Conservation (phyloP, 2,797 vertebrate species). For the Hipposideros larvatus region DNA sequence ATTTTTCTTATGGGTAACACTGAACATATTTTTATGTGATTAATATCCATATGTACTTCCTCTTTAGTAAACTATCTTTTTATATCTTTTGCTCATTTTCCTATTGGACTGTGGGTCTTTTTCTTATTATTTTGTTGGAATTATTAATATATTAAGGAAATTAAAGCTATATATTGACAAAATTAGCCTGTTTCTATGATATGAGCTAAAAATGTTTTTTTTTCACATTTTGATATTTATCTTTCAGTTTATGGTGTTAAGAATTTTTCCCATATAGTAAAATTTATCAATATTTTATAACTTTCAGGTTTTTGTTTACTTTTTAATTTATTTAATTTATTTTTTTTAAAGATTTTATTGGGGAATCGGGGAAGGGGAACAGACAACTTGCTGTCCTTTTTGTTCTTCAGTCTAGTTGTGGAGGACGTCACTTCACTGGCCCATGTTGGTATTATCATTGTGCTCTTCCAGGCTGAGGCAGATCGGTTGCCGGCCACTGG, state of each 20-base stretch:
- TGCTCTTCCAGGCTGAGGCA: too few species aligned
- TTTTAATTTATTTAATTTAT: conserved; percentile 6
- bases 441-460: too few species aligned
- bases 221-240: conserved; percentile 59
- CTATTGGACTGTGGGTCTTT: not conserved
- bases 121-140: conserved; percentile 52
- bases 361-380: too few species aligned
- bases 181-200: conserved; percentile 38
- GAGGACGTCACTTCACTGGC: too few species aligned
- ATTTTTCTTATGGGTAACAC: conserved; percentile 48
- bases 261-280: not conserved
- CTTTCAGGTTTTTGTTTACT: not conserved
- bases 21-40: conserved; percentile 25
- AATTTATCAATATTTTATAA: conserved; percentile 37
- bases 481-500: too few species aligned
- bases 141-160: conserved; percentile 56
- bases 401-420: too few species aligned
- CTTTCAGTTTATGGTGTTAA: conserved; percentile 28
- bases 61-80: conserved; percentile 11
- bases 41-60: not conserved
- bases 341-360: not conserved
- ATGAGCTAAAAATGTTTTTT: not conserved
- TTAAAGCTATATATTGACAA: conserved; percentile 35
- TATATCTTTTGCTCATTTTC: conserved; percentile 22
- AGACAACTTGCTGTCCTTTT: too few species aligned